Conservation (phyloP, 2,797 vertebrate genomes). For the Lemur catta region DNA sequence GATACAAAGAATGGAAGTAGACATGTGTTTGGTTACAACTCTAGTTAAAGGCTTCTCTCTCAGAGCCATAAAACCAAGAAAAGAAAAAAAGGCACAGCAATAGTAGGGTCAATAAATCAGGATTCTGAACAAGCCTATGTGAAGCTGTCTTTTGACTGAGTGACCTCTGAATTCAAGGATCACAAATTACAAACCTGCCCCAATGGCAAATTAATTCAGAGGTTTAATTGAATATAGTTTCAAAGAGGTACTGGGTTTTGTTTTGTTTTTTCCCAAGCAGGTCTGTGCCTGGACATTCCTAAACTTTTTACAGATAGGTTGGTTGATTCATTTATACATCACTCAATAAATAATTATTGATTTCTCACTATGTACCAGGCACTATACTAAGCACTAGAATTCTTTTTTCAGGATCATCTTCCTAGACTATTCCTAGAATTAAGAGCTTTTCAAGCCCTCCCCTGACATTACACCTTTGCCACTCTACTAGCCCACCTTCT, state of each 20-base stretch:
- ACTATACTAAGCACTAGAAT: constrained; percentile 5
- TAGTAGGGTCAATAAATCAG: constrained; percentile 30
- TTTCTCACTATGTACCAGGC: background rate
- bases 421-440: constrained; percentile 37
- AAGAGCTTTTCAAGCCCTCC: constrained; percentile 29
- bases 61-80: constrained; percentile 62
- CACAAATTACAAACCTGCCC: background rate
- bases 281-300: background rate
- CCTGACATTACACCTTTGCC: background rate
- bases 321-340: background rate
- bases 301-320: constrained; percentile 39
- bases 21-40: constrained; percentile 67
- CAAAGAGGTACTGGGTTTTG: constrained; percentile 8
- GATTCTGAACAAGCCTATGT: constrained; percentile 48
- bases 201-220: constrained; percentile 34
- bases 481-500: constrained; percentile 25
- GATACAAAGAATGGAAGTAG: constrained; percentile 65
- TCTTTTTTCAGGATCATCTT: constrained; percentile 39
- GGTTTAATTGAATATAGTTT: constrained; percentile 18
- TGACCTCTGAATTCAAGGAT: constrained; percentile 59
- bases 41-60: constrained; percentile 44
- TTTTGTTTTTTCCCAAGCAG: background rate
- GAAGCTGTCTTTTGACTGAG: constrained; percentile 35
- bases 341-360: constrained; percentile 27
- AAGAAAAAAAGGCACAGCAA: constrained; percentile 61